phyloP scores from a whole-genome alignment of 2,797 vertebrate species.

The Artibeus lituratus region DNA sequence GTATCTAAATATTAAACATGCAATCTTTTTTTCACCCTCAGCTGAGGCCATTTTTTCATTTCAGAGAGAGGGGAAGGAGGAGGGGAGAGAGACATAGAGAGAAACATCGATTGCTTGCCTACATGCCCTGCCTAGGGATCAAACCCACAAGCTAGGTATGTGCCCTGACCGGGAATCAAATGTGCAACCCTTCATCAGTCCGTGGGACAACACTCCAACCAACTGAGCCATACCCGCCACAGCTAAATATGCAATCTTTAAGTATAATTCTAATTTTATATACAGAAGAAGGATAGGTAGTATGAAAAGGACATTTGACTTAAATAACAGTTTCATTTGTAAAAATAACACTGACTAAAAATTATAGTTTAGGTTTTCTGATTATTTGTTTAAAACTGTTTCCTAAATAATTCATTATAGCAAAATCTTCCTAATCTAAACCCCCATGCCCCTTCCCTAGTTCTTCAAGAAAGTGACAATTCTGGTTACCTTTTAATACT shows the following conservation, averaged over 20 bases:
- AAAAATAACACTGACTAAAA: not conserved
- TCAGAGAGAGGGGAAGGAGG: not conserved
- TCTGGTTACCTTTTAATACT: not conserved
- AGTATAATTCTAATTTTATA: constrained; percentile 19
- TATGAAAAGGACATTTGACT: not conserved
- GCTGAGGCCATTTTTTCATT: not conserved
- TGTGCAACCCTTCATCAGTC: not conserved
- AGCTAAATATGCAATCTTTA: not conserved
- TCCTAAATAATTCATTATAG: not conserved
- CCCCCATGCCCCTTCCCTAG: not conserved
- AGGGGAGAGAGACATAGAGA: not conserved
- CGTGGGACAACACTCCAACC: not conserved
- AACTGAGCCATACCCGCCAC: not conserved
- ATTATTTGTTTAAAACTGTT: constrained; percentile 11
- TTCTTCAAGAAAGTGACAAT: not conserved
- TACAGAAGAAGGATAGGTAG: not conserved
- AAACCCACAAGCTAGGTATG: not conserved
- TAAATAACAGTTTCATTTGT: not conserved
- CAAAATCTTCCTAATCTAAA: not conserved
- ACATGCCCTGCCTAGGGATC: not conserved
- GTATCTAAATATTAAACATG: not conserved
- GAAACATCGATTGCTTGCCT: not conserved
- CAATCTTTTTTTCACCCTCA: not conserved
- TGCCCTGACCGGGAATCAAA: not conserved
- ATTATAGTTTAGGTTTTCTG: not conserved